These are phyloP conservation scores for Anguilla megastoma DNA, from an alignment of 2,797 vertebrate genomes.

Conservation along the genomic window DNA sequence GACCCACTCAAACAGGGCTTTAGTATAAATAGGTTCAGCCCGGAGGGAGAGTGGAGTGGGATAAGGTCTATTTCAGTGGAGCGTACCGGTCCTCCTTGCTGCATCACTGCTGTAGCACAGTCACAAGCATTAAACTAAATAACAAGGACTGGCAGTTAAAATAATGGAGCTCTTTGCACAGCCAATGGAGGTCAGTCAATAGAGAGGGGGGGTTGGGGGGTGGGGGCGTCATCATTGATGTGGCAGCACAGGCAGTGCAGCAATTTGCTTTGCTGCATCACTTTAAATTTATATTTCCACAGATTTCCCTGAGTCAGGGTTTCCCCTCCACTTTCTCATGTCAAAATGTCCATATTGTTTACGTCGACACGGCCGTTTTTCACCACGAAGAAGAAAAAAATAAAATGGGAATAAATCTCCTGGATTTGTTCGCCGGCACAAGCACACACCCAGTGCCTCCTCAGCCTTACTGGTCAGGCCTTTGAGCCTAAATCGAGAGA, in stretches of 20 bases:
- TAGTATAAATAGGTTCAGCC: not conserved
- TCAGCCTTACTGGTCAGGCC: not conserved
- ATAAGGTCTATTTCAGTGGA: not conserved
- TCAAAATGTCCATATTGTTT: conserved; percentile 7
- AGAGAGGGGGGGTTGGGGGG: not conserved
- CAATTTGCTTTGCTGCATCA: conserved; percentile 22
- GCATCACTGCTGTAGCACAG: not conserved
- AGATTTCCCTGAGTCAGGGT: conserved; percentile 20
- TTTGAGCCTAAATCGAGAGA: not conserved
- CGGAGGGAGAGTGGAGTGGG: not conserved
- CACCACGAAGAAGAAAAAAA: not conserved
- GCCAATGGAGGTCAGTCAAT: not conserved
- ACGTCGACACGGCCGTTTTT: not conserved
- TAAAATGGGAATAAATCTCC: conserved; percentile 3
- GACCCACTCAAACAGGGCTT: not conserved
- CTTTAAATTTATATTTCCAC: conserved; percentile 12
- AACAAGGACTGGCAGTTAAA: not conserved
- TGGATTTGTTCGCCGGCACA: not conserved
- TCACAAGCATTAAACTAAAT: conserved; percentile 10
- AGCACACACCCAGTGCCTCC: not conserved
- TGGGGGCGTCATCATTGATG: not conserved
- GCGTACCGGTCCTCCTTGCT: not conserved
- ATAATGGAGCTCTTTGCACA: too few relatives aligned
- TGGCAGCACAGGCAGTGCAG: conserved; percentile 5
- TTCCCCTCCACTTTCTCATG: conserved; percentile 9